Evolutionary conservation across 1,140 invertebrate species (phyloP).

Genomic region (Macrostomum lignano): DNA sequence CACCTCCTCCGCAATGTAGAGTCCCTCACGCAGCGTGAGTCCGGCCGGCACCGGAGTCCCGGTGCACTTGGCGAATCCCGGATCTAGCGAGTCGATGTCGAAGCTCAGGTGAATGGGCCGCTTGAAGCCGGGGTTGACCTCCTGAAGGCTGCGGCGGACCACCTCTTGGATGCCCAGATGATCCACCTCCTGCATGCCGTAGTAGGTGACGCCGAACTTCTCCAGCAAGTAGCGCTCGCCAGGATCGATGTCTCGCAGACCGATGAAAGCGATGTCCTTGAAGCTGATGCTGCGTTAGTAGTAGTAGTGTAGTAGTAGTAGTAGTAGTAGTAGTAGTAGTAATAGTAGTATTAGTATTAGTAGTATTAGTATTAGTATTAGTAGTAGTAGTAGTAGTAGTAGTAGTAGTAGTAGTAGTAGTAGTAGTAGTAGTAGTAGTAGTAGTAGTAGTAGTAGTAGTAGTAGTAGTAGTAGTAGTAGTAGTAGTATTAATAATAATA

Average conservation of each 20-base stretch:
- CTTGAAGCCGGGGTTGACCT: constrained; percentile 28
- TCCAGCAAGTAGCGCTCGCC: constrained; percentile 37
- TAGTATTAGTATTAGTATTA: too few species aligned
- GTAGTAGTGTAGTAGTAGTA: too few species aligned
- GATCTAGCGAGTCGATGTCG: constrained; percentile 64
- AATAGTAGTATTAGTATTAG: too few species aligned
- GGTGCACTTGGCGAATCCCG: constrained; percentile 51
- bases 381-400: too few species aligned
- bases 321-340: too few species aligned
- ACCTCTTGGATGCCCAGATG: constrained; percentile 43
- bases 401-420: too few species aligned
- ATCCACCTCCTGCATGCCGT: constrained; percentile 51
- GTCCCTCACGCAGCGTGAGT: constrained; percentile 50
- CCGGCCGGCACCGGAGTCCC: constrained; percentile 56
- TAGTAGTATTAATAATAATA: too few species aligned
- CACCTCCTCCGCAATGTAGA: constrained; percentile 48
- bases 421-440: too few species aligned
- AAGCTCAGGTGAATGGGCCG: constrained; percentile 61
- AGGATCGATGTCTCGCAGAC: constrained; percentile 52
- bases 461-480: too few species aligned
- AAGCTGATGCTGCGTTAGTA: constrained; percentile 49
- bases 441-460: too few species aligned
- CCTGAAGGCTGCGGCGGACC: constrained; percentile 30
- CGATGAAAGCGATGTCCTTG: constrained; percentile 56
- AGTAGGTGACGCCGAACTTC: constrained; percentile 19